Conservation (phyloP, 2,797 vertebrate species). For the Sphaeramia orbicularis region DNA sequence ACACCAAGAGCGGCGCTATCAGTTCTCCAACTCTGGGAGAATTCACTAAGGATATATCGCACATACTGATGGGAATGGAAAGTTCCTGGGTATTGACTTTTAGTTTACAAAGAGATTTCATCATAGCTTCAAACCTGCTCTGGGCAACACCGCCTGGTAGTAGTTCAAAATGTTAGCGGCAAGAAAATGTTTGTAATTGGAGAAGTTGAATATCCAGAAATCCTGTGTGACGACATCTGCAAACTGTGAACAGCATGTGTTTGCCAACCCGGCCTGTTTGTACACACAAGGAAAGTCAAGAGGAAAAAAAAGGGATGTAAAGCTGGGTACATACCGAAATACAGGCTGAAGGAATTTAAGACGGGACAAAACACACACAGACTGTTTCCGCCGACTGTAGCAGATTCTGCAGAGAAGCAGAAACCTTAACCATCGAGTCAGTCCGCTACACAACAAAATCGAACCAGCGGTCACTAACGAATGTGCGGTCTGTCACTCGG, state of each 20-base stretch:
- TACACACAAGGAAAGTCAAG: background rate
- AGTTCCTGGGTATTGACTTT: background rate
- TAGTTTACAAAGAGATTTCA: conserved; percentile 6
- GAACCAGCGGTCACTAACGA: too few relatives aligned
- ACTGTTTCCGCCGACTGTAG: too few relatives aligned
- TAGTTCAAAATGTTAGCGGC: conserved; percentile 10
- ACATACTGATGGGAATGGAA: background rate
- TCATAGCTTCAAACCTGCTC: conserved; percentile 8
- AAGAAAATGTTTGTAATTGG: conserved; percentile 10
- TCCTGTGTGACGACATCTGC: conserved; percentile 1
- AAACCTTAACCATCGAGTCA: too few relatives aligned
- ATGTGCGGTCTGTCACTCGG: too few relatives aligned
- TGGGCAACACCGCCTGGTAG: background rate
- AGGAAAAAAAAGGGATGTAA: background rate
- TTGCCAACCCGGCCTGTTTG: background rate
- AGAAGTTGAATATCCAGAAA: background rate
- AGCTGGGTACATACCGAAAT: background rate
- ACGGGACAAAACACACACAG: too few relatives aligned
- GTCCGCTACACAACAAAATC: too few relatives aligned
- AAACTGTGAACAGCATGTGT: background rate
- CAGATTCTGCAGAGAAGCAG: too few relatives aligned
- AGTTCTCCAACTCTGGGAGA: conserved; percentile 3
- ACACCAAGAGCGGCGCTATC: conserved; percentile 25
- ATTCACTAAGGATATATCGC: background rate
- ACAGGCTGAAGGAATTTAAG: background rate